These are phyloP conservation scores for Pristionchus entomophagus DNA, from an alignment of 2,888 invertebrate species.

Conservation along the genomic window DNA sequence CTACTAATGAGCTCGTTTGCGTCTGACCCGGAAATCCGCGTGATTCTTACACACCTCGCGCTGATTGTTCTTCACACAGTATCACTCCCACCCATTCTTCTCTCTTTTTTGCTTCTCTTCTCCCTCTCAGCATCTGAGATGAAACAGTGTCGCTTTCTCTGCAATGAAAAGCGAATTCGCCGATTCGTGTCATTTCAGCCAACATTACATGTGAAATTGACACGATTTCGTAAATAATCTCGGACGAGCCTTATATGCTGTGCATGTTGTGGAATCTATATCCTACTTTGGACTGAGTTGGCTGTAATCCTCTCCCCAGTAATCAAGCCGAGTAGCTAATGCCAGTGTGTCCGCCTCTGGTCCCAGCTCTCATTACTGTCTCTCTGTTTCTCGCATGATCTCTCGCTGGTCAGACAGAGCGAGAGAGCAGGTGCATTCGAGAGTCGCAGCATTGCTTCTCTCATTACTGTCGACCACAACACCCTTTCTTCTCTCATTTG, in stretches of 20 bases:
- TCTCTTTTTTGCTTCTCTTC: neutral
- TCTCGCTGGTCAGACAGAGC: too few species aligned
- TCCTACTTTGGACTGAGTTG: too few species aligned
- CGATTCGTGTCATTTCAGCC: too few species aligned
- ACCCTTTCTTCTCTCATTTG: slow-evolving; percentile 1
- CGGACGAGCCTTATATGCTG: too few species aligned
- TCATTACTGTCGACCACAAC: slow-evolving; percentile 5
- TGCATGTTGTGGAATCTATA: too few species aligned
- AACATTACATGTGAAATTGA: too few species aligned
- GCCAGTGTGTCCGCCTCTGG: neutral
- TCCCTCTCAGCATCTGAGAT: neutral
- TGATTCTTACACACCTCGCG: slow-evolving; percentile 1
- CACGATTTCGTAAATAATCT: too few species aligned
- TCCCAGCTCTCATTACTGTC: neutral
- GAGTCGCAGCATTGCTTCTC: neutral
- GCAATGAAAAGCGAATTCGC: too few species aligned
- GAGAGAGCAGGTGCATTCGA: too few species aligned
- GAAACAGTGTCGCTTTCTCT: neutral
- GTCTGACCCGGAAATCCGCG: neutral
- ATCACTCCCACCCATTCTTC: slow-evolving; percentile 11
- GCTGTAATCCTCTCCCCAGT: neutral
- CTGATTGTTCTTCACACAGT: neutral
- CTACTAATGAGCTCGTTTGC: neutral
- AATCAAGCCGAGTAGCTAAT: neutral
- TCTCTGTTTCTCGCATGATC: too few species aligned